Evolutionary conservation across 2,888 invertebrate genomes (phyloP), one percentile per base, ranked within the genome.

Genomic region (Drosophila melanosoma): DNA sequence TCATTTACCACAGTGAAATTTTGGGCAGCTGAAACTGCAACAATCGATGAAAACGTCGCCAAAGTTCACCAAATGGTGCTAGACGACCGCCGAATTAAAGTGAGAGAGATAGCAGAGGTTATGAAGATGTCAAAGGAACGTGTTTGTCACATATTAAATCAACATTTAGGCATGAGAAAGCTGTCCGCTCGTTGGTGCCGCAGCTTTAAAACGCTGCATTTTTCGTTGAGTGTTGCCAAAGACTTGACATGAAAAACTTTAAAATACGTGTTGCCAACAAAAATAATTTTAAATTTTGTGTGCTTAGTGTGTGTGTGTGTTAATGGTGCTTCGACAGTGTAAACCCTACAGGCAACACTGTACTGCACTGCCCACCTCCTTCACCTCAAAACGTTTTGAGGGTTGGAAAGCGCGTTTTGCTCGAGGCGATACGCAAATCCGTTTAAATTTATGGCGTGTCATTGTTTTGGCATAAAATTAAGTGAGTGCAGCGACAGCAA

Each of bases 401-500:
- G 78, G 81, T 69, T 64, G 74, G 54, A 38, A 29, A 64, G 57
- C 81, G 64, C 69, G 68, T 54, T 77, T 74, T 62, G 77, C 85
- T 74, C 68, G 80, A 74, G 85, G 89, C 89, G 74, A 74, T 86
- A 71, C 73, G 73, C 82, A 87, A 87, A 87, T 87, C 87, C 90
- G 90, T 87, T 90, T 78, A 90, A 87, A 87, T 87, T 87, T 90
- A 87, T 87, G 90, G 85, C 82, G 89, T 87, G 89, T 87, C 87
- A 87, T 87, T 87, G 87, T 90, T 87, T 87, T 90, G 87, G 85
- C 85, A 90, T 90, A 80, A 87, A 89, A 89, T 90, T 90, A 86
- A 90, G 89, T 90, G 87, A 89, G 90, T 86, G 76, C 56, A 72
- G 53, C 48, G 69, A 12, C 36, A 49, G 17, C n/a, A 5, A n/a